phyloP scores from a whole-genome alignment of 2,113 vertebrate species.

The Dolichotis patagonum region DNA sequence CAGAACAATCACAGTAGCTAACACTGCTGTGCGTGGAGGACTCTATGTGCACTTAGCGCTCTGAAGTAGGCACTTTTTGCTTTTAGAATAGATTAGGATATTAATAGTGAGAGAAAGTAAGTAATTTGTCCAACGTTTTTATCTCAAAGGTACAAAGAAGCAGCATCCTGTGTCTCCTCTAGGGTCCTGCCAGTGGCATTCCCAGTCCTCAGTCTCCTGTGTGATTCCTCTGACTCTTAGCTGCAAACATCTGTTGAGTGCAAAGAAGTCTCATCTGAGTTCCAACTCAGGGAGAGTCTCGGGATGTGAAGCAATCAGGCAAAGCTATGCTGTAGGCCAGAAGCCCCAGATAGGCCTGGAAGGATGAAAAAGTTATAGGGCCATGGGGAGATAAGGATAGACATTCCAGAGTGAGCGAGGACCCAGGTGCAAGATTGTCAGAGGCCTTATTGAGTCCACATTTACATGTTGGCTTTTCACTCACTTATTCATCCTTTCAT shows the following conservation, averaged over 20 bases:
- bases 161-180: fast-evolving
- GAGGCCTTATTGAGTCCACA: not conserved
- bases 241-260: not conserved
- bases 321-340: not conserved
- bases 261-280: not conserved
- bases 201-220: fast-evolving
- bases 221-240: not conserved
- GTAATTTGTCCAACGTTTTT: not conserved
- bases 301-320: not conserved
- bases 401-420: not conserved
- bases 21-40: not conserved
- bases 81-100: not conserved
- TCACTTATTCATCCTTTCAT: not conserved
- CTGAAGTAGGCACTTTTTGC: not conserved
- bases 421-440: not conserved
- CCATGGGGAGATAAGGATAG: not conserved
- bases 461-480: not conserved
- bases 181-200: not conserved
- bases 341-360: not conserved
- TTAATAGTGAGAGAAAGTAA: not conserved
- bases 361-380: not conserved
- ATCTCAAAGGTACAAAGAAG: not conserved
- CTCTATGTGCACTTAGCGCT: fast-evolving
- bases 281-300: not conserved
- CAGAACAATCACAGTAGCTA: not conserved